Conservation (phyloP, 2,113 vertebrate species). For the Geococcyx californianus region DNA sequence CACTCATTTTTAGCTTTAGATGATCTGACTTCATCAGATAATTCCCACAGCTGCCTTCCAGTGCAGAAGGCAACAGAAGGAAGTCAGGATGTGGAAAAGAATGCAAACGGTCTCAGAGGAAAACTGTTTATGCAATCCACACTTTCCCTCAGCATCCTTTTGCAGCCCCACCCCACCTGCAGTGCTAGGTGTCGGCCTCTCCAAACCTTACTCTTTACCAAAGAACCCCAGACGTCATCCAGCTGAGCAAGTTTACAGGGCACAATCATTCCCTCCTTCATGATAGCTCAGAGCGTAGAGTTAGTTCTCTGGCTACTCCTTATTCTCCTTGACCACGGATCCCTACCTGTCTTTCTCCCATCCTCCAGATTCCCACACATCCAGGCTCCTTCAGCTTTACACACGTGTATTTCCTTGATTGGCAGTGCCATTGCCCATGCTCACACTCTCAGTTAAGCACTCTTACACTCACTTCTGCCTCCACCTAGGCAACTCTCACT, state of each 20-base stretch:
- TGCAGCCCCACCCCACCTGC: not conserved
- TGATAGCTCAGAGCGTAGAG: not conserved
- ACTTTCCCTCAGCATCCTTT: not conserved
- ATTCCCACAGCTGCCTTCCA: not conserved
- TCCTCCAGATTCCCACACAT: not conserved
- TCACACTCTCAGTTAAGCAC: not conserved
- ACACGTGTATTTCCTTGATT: not conserved
- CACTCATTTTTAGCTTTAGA: constrained; percentile 9
- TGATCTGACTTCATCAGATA: not conserved
- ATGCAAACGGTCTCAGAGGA: not conserved
- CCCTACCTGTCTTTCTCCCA: not conserved
- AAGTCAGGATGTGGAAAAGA: not conserved
- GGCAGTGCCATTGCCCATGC: not conserved
- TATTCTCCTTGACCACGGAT: not conserved
- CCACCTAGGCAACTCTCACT: not conserved
- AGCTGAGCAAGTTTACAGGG: not conserved
- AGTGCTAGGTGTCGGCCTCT: not conserved
- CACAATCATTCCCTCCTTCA: not conserved
- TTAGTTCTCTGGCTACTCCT: not conserved
- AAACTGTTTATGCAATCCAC: not conserved
- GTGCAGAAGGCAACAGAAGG: not conserved
- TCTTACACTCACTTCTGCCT: not conserved
- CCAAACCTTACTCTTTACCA: not conserved
- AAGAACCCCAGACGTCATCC: not conserved
- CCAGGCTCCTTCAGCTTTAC: not conserved